Evolutionary conservation across 2,113 vertebrate species (phyloP), one percentile per base, ranked within the genome.

Genomic region (Alethe castanea): DNA sequence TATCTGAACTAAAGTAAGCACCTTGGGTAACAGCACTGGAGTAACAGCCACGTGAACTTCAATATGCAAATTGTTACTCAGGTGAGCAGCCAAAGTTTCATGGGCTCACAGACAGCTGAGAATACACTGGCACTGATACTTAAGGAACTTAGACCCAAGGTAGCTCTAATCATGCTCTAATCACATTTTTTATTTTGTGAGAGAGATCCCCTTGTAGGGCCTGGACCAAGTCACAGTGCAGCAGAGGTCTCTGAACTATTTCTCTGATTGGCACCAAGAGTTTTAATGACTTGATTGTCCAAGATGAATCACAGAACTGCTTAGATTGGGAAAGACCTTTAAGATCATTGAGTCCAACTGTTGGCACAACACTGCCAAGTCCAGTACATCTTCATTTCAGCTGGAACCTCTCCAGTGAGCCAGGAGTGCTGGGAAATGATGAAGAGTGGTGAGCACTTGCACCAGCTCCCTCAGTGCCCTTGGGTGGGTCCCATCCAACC

Each of bases 301-400:
- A 36, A 57, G 67, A 70, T 42, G 69, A 80, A 88, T 42, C 62
- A 31, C 1, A 40, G 54, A 47, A 35, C 40, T 61, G 11, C 35
- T 47, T 31, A 48, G n/a, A 16, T 16, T 69, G 25, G n/a, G 61
- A 35, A 76, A 35, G 20, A 61, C 11, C 13, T 69, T 47, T 61
- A 19, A 89, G 61, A 47, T 15, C 11, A 29, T 24, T 0, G 0
- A 67, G 6, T 40, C 53, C n/a, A 25, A 0, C 22, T 44, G 22
- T 8, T 28, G 36, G 19, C 0, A 2, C 31, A 65, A 20, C 10
- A 25, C 13, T 59, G 10, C 16, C 24, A 67, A 47, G 45, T 60
- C 47, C 23, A 22, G 14, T 15, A 23, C 14, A 14, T 8, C 18
- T 48, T 8, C 10, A 5, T 42, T 17, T 42, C 47, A 35, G 8